Evolutionary conservation across 2,797 vertebrate genomes (phyloP), one percentile per base, ranked within the genome.

Genomic region (Tiaroga cobitis): DNA sequence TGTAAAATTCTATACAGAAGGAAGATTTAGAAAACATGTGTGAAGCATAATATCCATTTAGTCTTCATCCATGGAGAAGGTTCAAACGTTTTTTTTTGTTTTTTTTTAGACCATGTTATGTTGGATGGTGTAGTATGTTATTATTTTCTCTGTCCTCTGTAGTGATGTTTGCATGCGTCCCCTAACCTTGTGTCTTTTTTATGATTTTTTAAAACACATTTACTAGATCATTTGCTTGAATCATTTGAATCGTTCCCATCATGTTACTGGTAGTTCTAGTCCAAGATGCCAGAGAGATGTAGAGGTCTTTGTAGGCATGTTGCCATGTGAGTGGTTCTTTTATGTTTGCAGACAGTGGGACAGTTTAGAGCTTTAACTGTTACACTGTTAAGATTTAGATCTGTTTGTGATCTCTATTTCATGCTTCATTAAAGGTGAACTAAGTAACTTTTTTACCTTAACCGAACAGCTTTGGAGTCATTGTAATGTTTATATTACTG

Each of bases 51-150:
- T 46, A 34, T 82, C n/a, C 39, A 43, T 43, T 81, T 6, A 85
- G 92, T 91, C 94, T 93, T 90, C 95, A 96, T 97, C 97, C 96
- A 97, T 97, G 95, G 96, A 96, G 97, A 97, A 88, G 81, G 93
- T 94, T 80, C 59, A 73, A 51, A 72, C 3, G 7, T 10, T 61
- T 76, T 77, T 49, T 77, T 10, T 61, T 76, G 69, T 49, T 77
- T 84, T 49, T 37, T 84, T 83, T 51, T 43, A 26, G 8, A 51
- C 24, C 11, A 37, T 1, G 0, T n/a, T 68, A n/a, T 54, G 43
- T 51, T 76, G 32, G 43, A 19, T 26, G 32, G n/a, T 49, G 5
- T 18, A 54, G 16, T 37, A 34, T 49, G 19, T 3, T 61, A 56
- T 39, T 77, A 59, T 75, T 49, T 83, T 82, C 2, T 46, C 1